Evolutionary conservation across 2,888 invertebrate genomes (phyloP).

Genomic region (Eupeodes luniger): DNA sequence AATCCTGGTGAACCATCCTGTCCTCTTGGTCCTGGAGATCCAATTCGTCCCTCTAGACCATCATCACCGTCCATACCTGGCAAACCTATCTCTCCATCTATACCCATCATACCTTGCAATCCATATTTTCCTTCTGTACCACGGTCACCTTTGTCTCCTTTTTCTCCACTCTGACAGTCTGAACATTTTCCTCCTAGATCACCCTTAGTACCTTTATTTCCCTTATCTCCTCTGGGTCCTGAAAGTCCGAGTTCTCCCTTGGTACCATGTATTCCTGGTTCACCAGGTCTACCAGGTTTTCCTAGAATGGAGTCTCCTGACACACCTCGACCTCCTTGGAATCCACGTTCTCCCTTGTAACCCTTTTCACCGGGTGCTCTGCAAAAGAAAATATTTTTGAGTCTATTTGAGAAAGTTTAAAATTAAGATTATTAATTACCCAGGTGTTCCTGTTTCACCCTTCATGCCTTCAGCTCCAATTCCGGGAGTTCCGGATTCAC

Average conservation of each 20-base stretch:
- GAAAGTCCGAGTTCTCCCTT: slow-evolving; percentile 89
- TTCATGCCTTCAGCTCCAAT: slow-evolving; percentile 87
- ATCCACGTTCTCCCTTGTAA: slow-evolving; percentile 92
- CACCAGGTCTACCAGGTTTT: slow-evolving; percentile 90
- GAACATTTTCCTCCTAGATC: slow-evolving; percentile 92
- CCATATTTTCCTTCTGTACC: slow-evolving; percentile 90
- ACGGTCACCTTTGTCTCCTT: slow-evolving; percentile 91
- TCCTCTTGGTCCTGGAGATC: slow-evolving; percentile 81
- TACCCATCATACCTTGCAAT: slow-evolving; percentile 88
- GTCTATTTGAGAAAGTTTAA: too few species aligned
- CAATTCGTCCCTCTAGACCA: slow-evolving; percentile 87
- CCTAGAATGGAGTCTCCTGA: slow-evolving; percentile 93
- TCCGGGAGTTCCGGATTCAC: slow-evolving; percentile 87
- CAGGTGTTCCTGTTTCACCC: slow-evolving; percentile 90
- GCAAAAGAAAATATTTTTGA: neutral
- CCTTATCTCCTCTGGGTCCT: slow-evolving; percentile 86
- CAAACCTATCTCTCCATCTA: slow-evolving; percentile 88
- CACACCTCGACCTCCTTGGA: slow-evolving; percentile 89
- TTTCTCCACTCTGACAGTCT: slow-evolving; percentile 90
- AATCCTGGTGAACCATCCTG: slow-evolving; percentile 86
- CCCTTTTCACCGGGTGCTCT: slow-evolving; percentile 88
- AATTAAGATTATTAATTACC: slow-evolving; percentile 83
- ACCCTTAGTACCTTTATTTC: slow-evolving; percentile 89
- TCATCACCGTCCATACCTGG: slow-evolving; percentile 88
- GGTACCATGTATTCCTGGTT: slow-evolving; percentile 88